Evolutionary conservation across 2,797 vertebrate genomes (phyloP).

Genomic region (Melanotaenia trifasciata): DNA sequence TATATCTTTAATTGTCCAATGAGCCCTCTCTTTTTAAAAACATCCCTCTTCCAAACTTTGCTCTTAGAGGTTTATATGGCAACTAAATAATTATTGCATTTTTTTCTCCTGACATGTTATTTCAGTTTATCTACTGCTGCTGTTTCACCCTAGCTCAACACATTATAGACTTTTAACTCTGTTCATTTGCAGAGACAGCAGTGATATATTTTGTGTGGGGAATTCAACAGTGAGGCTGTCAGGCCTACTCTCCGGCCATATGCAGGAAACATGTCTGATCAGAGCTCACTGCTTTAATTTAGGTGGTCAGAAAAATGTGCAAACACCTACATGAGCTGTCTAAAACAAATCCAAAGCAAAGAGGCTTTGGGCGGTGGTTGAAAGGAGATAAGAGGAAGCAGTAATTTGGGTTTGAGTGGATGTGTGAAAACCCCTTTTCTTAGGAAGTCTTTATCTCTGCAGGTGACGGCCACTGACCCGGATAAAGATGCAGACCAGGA

Average conservation of each 20-base stretch:
- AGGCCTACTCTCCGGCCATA: constrained; percentile 30
- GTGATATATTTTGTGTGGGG: constrained; percentile 34
- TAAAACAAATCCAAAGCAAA: constrained; percentile 37
- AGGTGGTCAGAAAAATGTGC: constrained; percentile 49
- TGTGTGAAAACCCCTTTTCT: constrained; percentile 54
- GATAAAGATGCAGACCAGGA: constrained; percentile 89
- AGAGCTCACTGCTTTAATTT: constrained; percentile 61
- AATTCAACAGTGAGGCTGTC: constrained; percentile 38
- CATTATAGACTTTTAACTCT: constrained; percentile 21
- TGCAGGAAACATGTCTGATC: constrained; percentile 42
- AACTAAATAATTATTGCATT: constrained; percentile 11
- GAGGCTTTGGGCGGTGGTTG: constrained; percentile 31
- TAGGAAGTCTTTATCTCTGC: constrained; percentile 42
- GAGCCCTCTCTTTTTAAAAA: constrained; percentile 3
- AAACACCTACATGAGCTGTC: constrained; percentile 62
- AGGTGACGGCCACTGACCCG: constrained; percentile 92
- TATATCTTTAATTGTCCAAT: constrained; percentile 23
- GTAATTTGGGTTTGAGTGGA: constrained; percentile 50
- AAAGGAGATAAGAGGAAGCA: constrained; percentile 49
- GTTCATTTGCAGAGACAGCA: constrained; percentile 23
- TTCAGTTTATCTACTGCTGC: constrained; percentile 6
- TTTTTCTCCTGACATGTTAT: constrained; percentile 16
- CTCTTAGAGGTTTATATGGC: neutral
- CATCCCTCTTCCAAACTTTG: neutral
- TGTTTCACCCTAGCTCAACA: constrained; percentile 10